Percentiles rank a stretch among this genome's conserved stretches.
phyloP scores from a whole-genome alignment of 1,140 invertebrate species.

The Parasteatoda tepidariorum region DNA sequence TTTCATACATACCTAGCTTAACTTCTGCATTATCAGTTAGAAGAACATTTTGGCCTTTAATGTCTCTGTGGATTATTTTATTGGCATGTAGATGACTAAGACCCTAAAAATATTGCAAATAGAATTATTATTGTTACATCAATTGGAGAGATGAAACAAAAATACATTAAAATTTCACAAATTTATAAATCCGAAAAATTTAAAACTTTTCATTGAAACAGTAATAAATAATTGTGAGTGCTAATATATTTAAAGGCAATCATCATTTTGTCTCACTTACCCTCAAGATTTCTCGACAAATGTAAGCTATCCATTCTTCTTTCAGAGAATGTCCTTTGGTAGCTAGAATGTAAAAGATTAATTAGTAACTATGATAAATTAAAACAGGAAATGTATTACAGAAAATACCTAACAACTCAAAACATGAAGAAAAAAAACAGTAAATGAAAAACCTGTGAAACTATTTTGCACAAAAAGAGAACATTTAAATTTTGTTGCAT shows the following conservation, averaged over 20 bases:
- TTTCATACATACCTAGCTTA: conserved; percentile 81
- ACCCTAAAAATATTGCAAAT: conserved; percentile 73
- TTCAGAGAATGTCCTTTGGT: conserved; percentile 98
- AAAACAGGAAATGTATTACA: no score
- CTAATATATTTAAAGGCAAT: neutral
- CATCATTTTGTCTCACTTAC: conserved; percentile 56
- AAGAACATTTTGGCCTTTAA: conserved; percentile 99
- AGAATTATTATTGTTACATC: no score
- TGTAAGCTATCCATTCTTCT: conserved; percentile 99
- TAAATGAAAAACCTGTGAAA: neutral
- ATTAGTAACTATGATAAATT: no score
- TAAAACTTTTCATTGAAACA: neutral
- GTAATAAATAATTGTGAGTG: neutral
- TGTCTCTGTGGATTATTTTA: conserved; percentile 99
- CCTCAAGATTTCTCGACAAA: conserved; percentile 94
- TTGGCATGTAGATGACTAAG: conserved; percentile 97
- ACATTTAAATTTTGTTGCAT: no score
- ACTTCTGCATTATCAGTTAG: conserved; percentile 99
- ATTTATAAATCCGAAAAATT: neutral
- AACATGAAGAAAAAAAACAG: neutral
- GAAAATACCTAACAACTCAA: no score
- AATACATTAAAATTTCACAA: neutral
- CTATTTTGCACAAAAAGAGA: no score
- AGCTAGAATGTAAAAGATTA: conserved; percentile 69
- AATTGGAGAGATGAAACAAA: neutral